Evolutionary conservation across 2,888 invertebrate species (phyloP).

Genomic region (Bimastos eiseni): DNA sequence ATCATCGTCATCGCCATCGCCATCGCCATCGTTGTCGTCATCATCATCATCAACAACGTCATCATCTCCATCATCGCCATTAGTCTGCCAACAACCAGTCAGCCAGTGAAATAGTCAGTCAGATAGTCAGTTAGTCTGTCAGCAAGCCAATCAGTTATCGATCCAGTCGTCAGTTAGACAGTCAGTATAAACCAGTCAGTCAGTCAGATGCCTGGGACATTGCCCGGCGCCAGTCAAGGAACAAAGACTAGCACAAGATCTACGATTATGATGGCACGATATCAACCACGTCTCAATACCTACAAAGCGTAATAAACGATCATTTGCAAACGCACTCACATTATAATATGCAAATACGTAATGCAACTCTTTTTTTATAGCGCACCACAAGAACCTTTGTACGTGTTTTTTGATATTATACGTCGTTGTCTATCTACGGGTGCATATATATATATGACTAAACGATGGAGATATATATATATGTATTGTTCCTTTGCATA

Average conservation of each 20-base stretch:
- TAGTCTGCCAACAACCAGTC: no score
- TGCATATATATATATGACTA: no score
- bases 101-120: neutral
- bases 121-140: neutral
- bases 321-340: no score
- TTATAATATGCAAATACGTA: no score
- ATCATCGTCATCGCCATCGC: no score
- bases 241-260: neutral
- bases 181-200: neutral
- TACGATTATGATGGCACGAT: neutral
- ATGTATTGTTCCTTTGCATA: neutral
- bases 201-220: neutral
- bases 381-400: no score
- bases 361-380: no score
- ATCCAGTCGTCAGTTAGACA: neutral
- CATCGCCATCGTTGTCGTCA: neutral
- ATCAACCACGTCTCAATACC: neutral
- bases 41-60: neutral
- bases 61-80: no score
- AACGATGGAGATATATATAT: no score
- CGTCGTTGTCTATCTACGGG: no score
- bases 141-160: neutral
- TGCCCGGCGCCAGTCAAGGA: neutral
- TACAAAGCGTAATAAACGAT: no score
- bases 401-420: no score